Conservation (phyloP, 1,140 invertebrate species). For the Pseudomyrmex cubaensis region DNA sequence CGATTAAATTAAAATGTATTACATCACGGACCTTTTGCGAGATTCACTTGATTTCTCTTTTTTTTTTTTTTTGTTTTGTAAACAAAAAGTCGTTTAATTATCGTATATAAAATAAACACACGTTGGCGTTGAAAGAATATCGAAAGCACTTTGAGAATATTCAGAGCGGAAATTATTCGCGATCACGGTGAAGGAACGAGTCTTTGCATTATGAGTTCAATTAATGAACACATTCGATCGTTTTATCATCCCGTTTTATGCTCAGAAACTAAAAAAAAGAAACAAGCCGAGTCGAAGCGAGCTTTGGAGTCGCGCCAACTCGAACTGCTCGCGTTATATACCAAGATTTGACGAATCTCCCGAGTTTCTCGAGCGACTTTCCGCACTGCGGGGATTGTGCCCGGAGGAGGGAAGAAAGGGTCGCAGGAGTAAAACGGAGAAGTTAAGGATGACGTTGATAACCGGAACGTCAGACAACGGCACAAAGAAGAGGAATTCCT, state of each 20-base stretch:
- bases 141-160: neutral
- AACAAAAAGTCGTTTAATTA: neutral
- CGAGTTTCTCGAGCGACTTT: constrained; percentile 72
- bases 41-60: neutral
- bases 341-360: constrained; percentile 77
- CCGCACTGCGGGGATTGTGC: constrained; percentile 69
- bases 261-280: constrained; percentile 41
- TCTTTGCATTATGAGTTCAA: neutral
- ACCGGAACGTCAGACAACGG: constrained; percentile 48
- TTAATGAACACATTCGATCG: neutral
- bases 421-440: neutral
- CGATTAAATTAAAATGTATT: neutral
- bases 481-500: constrained; percentile 37
- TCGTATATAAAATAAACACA: neutral
- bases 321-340: constrained; percentile 44
- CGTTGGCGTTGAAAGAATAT: neutral
- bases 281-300: constrained; percentile 41
- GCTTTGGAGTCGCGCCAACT: constrained; percentile 77
- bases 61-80: neutral
- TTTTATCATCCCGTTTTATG: neutral
- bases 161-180: neutral
- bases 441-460: constrained; percentile 71
- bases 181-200: neutral
- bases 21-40: constrained; percentile 1
- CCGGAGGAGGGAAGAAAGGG: too few relatives aligned